Base-by-base conservation (phyloP, 2,113 vertebrate genomes). In the Ibidorhyncha struthersii region DNA sequence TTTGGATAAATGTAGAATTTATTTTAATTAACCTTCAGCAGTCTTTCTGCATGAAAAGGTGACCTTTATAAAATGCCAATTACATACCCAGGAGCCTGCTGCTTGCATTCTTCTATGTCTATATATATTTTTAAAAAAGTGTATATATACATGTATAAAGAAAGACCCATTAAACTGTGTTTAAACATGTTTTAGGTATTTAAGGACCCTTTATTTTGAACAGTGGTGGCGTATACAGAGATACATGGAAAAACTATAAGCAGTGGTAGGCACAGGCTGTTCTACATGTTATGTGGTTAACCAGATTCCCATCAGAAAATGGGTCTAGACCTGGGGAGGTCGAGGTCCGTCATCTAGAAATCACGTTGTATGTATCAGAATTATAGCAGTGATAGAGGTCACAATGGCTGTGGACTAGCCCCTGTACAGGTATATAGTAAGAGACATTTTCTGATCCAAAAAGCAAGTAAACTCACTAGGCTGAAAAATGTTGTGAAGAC, bases 11-110 rank as follows among this genome's bases (percentile, higher is more conserved):
- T 82, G 83, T 67, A 85, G 80, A 91, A 53, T 91, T 97, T 95
- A 92, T 91, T 94, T 96, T 89, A 96, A 97, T 97, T 96, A 97
- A 95, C 86, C 84, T 95, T 96, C 93, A 94, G 12, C 81, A 67
- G 63, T 69, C 82, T 90, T 92, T 86, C 61, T 91, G 77, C 83
- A 45, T 85, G 78, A 82, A 89, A 96, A 91, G 40, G 27, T 96
- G 93, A 96, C 97, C 97, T 97, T 97, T 97, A 72, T 72, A 61
- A 96, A 97, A 97, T 97, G 86, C 93, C 94, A 82, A 4, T 95
- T 93, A 63, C 56, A 52, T 71, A 86, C 65, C 73, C 80, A 63
- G 53, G 72, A 92, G 55, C 56, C 82, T 90, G 76, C 77, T 87
- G 36, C 89, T 93, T 92, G 55, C 40, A 56, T 89, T 93, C 69